Evolutionary conservation across 1,140 invertebrate species (phyloP), one percentile per base, ranked within the genome.

Genomic region (Diabrotica virgifera): DNA sequence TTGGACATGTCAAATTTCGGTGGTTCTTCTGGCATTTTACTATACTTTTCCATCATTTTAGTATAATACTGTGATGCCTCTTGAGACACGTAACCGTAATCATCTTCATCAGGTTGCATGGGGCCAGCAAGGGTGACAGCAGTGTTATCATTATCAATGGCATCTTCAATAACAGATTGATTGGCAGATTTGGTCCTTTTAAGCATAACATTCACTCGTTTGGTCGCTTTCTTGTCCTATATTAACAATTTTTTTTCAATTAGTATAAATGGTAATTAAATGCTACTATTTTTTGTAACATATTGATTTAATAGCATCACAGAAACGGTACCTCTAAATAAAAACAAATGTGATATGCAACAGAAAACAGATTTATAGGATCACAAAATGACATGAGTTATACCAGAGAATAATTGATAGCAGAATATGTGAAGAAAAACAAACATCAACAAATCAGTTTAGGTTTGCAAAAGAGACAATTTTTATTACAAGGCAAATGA

Each of bases 81-180:
- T 71, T 89, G 89, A 0, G 92, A 94, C 11, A 90, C 90, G 76
- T 94, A 95, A 5, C 93, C 90, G 77, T 95, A 95, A 76, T 95
- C 93, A 83, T 95, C 93, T 77, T 93, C 91, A 74, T 94, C 92
- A 0, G 90, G 90, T 72, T 93, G 91, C n/a, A 85, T 84, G 5
- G 86, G 86, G 13, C 87, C 87, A 71, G 85, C 84, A 37, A 87
- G 80, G 0, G 90, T 92, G 37, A 92, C 84, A 52, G 88, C 87
- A 58, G 91, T 92, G 70, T 91, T 87, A 37, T 88, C 84, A 76
- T 85, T 85, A 74, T 93, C 89, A 60, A 91, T 81, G 10, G 91
- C 91, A 85, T 94, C 92, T 59, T 87, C 87, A 62, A 95, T 79
- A 5, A 91, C 92, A 6, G 92, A 89, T 77, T 94, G 93, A 76